Conservation (phyloP, 1,140 invertebrate species). For the Tribolium madens region DNA sequence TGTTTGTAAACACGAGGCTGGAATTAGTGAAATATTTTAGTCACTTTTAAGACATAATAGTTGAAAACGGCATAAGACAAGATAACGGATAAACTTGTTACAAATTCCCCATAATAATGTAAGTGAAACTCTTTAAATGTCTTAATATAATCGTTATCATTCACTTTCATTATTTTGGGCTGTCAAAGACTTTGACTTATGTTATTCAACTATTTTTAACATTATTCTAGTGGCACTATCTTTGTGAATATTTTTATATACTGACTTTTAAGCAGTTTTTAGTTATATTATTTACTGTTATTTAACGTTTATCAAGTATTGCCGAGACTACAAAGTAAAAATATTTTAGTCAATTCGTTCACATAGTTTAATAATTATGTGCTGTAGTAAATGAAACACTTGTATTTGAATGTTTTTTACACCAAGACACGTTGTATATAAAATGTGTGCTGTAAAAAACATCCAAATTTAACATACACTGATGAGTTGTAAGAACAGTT, state of each 20-base stretch:
- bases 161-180: background rate
- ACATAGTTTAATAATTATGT: constrained; percentile 36
- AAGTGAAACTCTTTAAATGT: background rate
- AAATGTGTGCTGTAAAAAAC: constrained; percentile 48
- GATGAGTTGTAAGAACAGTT: constrained; percentile 65
- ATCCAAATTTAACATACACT: constrained; percentile 53
- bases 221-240: background rate
- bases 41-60: background rate
- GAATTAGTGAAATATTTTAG: background rate
- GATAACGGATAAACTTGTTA: background rate
- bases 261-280: background rate
- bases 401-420: constrained; percentile 53
- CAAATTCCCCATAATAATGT: background rate
- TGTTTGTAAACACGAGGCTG: constrained; percentile 4
- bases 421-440: background rate
- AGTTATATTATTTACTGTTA: background rate
- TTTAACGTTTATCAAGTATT: constrained; percentile 30
- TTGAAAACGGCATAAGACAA: background rate
- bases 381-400: constrained; percentile 34
- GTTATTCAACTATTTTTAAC: background rate
- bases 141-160: background rate
- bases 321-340: constrained; percentile 32
- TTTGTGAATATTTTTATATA: background rate
- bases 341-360: constrained; percentile 18
- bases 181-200: background rate